Percentiles rank a stretch among this genome's conserved stretches.
These are phyloP conservation scores for Muntiacus muntjak DNA, from an alignment of 2,113 vertebrate species.

Conservation along the genomic window DNA sequence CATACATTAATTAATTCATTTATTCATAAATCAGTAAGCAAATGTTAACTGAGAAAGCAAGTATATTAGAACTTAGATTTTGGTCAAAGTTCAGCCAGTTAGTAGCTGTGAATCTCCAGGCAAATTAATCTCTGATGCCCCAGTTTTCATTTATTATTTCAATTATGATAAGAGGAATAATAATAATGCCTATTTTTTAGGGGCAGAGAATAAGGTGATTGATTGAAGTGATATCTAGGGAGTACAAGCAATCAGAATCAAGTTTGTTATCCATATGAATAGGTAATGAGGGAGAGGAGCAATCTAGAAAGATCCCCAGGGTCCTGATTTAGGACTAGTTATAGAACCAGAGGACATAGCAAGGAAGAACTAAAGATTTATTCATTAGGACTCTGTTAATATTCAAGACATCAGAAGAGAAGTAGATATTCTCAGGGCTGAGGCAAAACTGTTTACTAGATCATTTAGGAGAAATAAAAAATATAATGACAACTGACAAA, in stretches of 20 bases:
- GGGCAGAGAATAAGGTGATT: background rate
- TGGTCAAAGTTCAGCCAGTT: background rate
- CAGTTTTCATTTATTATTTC: background rate
- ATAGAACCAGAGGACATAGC: background rate
- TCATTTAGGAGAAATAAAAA: background rate
- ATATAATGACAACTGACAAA: background rate
- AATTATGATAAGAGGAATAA: background rate
- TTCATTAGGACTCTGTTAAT: background rate
- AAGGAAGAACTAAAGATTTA: background rate
- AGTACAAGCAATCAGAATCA: background rate
- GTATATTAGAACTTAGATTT: background rate
- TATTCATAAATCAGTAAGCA: background rate
- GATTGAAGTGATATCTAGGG: background rate
- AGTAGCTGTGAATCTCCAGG: background rate
- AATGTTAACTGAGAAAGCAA: slow-evolving; percentile 21
- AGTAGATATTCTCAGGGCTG: background rate
- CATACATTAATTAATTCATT: background rate
- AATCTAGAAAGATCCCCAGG: background rate
- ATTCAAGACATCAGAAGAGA: background rate
- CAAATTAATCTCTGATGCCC: background rate
- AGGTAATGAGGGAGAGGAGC: background rate
- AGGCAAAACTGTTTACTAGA: background rate
- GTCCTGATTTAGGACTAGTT: background rate
- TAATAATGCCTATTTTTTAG: background rate
- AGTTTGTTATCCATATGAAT: background rate